These are phyloP conservation scores for Cephus sareptanus DNA, from an alignment of 2,888 invertebrate species.

Conservation along the genomic window DNA sequence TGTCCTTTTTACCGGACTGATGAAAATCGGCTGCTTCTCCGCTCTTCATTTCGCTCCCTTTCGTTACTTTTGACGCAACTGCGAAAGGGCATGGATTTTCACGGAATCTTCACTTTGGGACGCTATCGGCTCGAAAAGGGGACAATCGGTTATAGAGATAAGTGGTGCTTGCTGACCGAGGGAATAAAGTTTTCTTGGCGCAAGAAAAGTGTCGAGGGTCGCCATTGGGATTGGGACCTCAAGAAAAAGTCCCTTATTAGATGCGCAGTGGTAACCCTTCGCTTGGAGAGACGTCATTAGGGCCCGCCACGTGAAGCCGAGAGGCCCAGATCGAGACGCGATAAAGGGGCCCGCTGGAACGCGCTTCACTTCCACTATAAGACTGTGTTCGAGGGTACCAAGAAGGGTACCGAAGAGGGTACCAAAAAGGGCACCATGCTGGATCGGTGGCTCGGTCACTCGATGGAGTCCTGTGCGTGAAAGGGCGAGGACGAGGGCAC, in stretches of 20 bases:
- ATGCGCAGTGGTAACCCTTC: conserved; percentile 52
- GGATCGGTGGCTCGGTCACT: too few relatives aligned
- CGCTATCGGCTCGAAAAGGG: too few relatives aligned
- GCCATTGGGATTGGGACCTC: conserved; percentile 60
- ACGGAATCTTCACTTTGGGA: too few relatives aligned
- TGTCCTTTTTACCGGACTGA: conserved; percentile 43
- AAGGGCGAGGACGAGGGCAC: conserved; percentile 28
- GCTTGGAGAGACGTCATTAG: conserved; percentile 62
- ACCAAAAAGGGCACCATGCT: too few relatives aligned
- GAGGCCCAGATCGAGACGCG: conserved; percentile 24
- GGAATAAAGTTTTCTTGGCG: too few relatives aligned
- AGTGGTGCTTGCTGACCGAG: too few relatives aligned
- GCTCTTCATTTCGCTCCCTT: neutral
- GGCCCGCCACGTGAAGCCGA: conserved; percentile 61
- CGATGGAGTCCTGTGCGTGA: conserved; percentile 6
- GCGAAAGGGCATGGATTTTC: too few relatives aligned
- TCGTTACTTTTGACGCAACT: neutral
- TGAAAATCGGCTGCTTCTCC: conserved; percentile 28
- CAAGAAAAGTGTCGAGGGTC: neutral
- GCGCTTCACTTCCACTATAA: neutral
- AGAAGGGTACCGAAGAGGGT: too few relatives aligned
- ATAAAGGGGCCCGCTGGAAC: neutral
- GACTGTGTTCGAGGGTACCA: too few relatives aligned
- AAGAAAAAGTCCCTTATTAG: conserved; percentile 55
- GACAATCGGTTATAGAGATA: too few relatives aligned